Base-by-base conservation (phyloP, 2,113 vertebrate species). In the Brachypodius melanocephalos region DNA sequence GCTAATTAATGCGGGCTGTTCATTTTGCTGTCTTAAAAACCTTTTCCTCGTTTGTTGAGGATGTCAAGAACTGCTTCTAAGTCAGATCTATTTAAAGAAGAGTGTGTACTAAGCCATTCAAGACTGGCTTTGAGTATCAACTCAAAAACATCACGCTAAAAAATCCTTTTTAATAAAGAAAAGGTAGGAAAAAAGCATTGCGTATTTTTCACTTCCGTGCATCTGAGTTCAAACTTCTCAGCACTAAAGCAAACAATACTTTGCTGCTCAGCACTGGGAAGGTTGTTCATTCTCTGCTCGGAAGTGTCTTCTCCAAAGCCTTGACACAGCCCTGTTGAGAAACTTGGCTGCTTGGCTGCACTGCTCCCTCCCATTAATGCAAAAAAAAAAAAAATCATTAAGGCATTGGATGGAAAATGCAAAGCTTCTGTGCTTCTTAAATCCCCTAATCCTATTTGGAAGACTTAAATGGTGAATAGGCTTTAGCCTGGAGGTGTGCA, bases 391-490 rank as follows among this genome's bases (percentile, higher is more conserved):
- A 93, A 93, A 81, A 46, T 91, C 81, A 83, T 93, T 69, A 85
- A 93, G 80, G 42, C 92, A 65, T 31, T 48, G 38, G 69, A 63
- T 82, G 36, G 49, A 65, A 91, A 95, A 88, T 26, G 58, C 31
- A 89, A 93, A 85, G 75, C 77, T 85, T 31, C 80, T 66, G 49
- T 46, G 32, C 49, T 82, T 17, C 91, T 74, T 90, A 65, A 91
- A 91, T 76, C 54, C n/a, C 7, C 36, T 92, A 90, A 95, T 96
- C 77, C 89, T 66, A 24, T 91, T 95, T 87, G 26, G 65, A 34
- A 48, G 58, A 49, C 8, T 88, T 68, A 73, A 73, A 40, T 69
- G 67, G 61, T 88, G 66, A 66, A 12, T 19, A 80, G 59, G 59
- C 69, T 78, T 85, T 45, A 59, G 45, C 31, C 54, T 59, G 71